phyloP scores from a whole-genome alignment of 2,888 invertebrate species.

The Mechanitis mazaeus region DNA sequence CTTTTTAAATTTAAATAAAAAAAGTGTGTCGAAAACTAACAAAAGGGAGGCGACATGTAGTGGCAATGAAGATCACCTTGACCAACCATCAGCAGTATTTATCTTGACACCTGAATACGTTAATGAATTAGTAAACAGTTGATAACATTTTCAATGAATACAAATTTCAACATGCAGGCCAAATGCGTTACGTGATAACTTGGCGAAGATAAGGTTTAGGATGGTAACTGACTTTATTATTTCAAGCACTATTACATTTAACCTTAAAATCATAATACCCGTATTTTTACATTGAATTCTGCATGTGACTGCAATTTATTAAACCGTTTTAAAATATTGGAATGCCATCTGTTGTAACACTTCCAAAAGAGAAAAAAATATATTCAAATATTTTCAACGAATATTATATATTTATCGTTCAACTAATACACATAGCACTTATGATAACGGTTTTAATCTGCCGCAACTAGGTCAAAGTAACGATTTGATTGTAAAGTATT shows the following conservation, averaged over 20 bases:
- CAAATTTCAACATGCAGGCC: constrained; percentile 1
- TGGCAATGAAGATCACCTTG: constrained; percentile 67
- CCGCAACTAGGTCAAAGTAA: constrained; percentile 63
- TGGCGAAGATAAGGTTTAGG: no score
- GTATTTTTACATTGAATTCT: no score
- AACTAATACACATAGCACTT: constrained; percentile 54
- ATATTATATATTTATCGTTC: constrained; percentile 43
- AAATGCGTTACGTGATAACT: not conserved
- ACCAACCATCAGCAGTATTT: constrained; percentile 49
- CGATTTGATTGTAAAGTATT: constrained; percentile 34
- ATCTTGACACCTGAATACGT: constrained; percentile 39
- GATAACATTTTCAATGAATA: constrained; percentile 9
- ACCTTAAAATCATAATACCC: no score
- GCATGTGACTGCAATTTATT: not conserved
- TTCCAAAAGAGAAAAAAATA: not conserved
- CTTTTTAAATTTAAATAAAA: not conserved
- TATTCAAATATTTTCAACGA: not conserved
- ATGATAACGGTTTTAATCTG: constrained; percentile 57
- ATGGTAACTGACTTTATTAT: no score
- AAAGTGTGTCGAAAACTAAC: not conserved
- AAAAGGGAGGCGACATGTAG: constrained; percentile 34
- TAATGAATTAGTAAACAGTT: constrained; percentile 27
- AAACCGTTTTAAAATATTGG: not conserved
- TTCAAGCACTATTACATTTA: no score
- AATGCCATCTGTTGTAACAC: not conserved